Percentiles rank a stretch among this genome's conserved stretches.
phyloP scores from a whole-genome alignment of 2,113 vertebrate genomes.

The Hippocampus barbouri region DNA sequence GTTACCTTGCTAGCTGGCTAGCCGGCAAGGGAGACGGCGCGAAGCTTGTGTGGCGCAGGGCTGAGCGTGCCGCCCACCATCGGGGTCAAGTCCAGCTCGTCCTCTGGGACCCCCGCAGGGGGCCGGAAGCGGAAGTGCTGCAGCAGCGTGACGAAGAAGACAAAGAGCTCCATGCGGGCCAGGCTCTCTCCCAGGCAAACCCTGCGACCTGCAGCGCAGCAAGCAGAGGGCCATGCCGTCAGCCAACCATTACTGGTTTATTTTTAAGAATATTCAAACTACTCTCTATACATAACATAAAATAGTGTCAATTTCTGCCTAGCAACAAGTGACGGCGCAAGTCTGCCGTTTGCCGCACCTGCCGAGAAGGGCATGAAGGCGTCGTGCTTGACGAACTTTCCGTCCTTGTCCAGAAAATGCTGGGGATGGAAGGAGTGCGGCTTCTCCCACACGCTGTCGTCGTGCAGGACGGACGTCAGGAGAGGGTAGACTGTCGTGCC shows the following conservation, averaged over 20 bases:
- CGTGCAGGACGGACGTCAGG: conserved; percentile 6
- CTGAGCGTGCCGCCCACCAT: conserved; percentile 10
- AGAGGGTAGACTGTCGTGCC: conserved; percentile 12
- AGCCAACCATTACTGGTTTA: no score
- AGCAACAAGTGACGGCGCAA: no score
- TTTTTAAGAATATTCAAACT: no score
- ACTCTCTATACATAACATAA: no score
- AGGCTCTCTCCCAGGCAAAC: conserved; percentile 69
- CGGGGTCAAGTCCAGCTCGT: conserved; percentile 67
- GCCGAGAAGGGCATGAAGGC: conserved; percentile 25
- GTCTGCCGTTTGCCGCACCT: background rate
- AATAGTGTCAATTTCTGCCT: no score
- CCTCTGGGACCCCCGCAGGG: conserved; percentile 60
- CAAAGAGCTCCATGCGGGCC: conserved; percentile 76
- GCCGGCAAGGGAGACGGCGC: conserved; percentile 35
- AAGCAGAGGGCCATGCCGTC: background rate
- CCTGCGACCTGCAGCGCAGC: conserved; percentile 62
- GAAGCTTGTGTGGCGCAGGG: conserved; percentile 53
- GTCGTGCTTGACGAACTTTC: conserved; percentile 12
- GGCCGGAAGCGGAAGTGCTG: conserved; percentile 70
- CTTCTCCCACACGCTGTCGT: conserved; percentile 14
- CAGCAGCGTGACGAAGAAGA: conserved; percentile 74
- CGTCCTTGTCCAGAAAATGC: conserved; percentile 20
- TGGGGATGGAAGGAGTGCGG: conserved; percentile 7
- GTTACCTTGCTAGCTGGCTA: conserved; percentile 11